These are phyloP conservation scores for Zaprionus lineosus DNA, from an alignment of 2,888 invertebrate genomes.

Conservation along the genomic window DNA sequence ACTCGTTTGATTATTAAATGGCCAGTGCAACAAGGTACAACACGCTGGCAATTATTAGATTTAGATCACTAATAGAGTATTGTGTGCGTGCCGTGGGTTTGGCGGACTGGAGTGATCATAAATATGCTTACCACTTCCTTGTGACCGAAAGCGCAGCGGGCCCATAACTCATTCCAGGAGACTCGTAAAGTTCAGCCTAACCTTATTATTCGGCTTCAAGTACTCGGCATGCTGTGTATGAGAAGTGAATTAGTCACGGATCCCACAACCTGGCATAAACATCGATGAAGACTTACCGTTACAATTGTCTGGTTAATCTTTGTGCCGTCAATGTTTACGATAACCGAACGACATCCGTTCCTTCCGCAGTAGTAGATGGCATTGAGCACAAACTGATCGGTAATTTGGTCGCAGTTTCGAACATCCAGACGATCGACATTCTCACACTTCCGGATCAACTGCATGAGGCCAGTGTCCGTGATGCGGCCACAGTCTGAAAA, in stretches of 20 bases:
- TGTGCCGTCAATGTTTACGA: conserved; percentile 39
- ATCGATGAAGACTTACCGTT: conserved; percentile 20
- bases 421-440: conserved; percentile 45
- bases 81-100: conserved; percentile 43
- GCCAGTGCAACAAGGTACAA: conserved; percentile 42
- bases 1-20: conserved; percentile 43
- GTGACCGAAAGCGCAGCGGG: conserved; percentile 20
- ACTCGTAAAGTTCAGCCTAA: conserved; percentile 49
- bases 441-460: conserved; percentile 46
- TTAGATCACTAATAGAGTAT: conserved; percentile 59
- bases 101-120: conserved; percentile 33
- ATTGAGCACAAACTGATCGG: conserved; percentile 50
- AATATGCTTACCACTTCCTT: conserved; percentile 65
- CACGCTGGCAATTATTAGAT: conserved; percentile 48
- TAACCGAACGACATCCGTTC: conserved; percentile 15
- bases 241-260: background rate
- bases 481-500: conserved; percentile 48
- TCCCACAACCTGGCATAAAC: background rate
- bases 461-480: conserved; percentile 50
- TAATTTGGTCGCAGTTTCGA: conserved; percentile 47
- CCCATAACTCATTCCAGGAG: background rate
- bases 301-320: conserved; percentile 40
- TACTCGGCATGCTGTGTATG: conserved; percentile 51
- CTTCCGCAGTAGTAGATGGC: conserved; percentile 48
- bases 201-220: conserved; percentile 36